Conservation (phyloP, 1,140 invertebrate species). For the Drosophila ogumai region DNA sequence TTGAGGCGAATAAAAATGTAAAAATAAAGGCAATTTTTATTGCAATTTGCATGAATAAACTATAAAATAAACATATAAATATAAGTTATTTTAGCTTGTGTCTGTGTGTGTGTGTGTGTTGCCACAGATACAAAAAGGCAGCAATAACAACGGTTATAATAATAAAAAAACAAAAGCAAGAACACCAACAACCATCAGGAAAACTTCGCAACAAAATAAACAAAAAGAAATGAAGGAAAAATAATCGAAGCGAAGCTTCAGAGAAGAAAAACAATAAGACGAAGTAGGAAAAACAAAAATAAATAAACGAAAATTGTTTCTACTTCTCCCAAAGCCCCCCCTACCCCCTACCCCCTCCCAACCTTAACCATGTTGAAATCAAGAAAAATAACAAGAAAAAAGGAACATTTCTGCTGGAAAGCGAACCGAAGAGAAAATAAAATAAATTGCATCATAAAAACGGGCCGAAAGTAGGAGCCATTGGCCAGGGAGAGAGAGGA, state of each 20-base stretch:
- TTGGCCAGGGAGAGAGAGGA: slow-evolving; percentile 5
- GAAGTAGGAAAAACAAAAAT: slow-evolving; percentile 53
- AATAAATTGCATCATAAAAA: slow-evolving; percentile 82
- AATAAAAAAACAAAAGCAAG: slow-evolving; percentile 24
- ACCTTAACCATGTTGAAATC: slow-evolving; percentile 48
- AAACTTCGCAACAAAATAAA: slow-evolving; percentile 58
- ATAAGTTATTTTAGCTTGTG: slow-evolving; percentile 63
- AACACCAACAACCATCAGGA: slow-evolving; percentile 11
- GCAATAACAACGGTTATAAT: slow-evolving; percentile 22
- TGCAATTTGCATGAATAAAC: slow-evolving; percentile 83
- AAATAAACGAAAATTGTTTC: slow-evolving; percentile 62
- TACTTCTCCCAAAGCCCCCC: slow-evolving; percentile 7
- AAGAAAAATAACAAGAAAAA: slow-evolving; percentile 78
- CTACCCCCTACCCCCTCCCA: slow-evolving; percentile 18
- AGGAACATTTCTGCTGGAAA: slow-evolving; percentile 66
- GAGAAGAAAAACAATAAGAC: slow-evolving; percentile 54
- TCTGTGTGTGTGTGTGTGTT: slow-evolving; percentile 46
- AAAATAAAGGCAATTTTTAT: slow-evolving; percentile 83
- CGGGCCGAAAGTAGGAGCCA: slow-evolving; percentile 27
- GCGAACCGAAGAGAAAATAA: slow-evolving; percentile 72
- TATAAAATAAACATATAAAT: slow-evolving; percentile 84
- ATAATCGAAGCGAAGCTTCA: slow-evolving; percentile 62
- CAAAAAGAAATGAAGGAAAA: slow-evolving; percentile 56
- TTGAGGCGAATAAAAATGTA: slow-evolving; percentile 59
- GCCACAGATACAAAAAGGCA: slow-evolving; percentile 63